These are phyloP conservation scores for Porites divaricata DNA, from an alignment of 92 coral and sea anemone species.

Conservation along the genomic window DNA sequence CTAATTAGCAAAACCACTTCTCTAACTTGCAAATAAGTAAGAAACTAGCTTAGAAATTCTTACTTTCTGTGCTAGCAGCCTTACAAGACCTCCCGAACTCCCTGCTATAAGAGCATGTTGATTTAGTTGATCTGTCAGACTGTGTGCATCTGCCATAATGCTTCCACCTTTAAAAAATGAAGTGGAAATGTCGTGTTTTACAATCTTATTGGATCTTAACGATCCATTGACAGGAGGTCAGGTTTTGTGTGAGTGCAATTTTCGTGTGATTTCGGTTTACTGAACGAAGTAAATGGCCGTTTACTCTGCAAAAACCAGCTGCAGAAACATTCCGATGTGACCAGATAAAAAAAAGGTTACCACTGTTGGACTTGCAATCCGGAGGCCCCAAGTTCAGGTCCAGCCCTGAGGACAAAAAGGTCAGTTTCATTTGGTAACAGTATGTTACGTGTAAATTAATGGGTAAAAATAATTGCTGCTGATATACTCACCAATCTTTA, in stretches of 20 bases:
- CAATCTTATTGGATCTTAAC: too few species aligned
- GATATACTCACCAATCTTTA: conserved; percentile 7
- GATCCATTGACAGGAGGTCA: too few species aligned
- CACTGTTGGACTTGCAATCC: too few species aligned
- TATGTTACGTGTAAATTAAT: not conserved
- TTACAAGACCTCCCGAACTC: conserved; percentile 18
- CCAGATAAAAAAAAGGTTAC: too few species aligned
- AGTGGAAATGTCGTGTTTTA: not conserved
- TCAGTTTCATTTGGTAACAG: not conserved
- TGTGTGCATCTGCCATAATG: conserved; percentile 3
- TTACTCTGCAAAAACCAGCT: too few species aligned
- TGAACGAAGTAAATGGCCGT: too few species aligned
- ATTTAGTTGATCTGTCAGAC: not conserved
- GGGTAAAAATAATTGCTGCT: not conserved
- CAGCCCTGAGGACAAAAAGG: not conserved
- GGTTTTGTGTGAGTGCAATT: too few species aligned
- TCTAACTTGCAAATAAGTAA: not conserved
- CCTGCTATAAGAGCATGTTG: not conserved
- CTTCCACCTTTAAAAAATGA: not conserved
- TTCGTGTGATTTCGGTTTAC: too few species aligned
- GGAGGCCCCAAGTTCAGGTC: too few species aligned
- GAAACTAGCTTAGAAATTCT: not conserved
- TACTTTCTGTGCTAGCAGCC: conserved; percentile 15
- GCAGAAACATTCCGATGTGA: too few species aligned
- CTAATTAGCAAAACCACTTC: not conserved